These are phyloP conservation scores for Oeneis ivallda DNA, from an alignment of 2,888 invertebrate species.

Conservation along the genomic window DNA sequence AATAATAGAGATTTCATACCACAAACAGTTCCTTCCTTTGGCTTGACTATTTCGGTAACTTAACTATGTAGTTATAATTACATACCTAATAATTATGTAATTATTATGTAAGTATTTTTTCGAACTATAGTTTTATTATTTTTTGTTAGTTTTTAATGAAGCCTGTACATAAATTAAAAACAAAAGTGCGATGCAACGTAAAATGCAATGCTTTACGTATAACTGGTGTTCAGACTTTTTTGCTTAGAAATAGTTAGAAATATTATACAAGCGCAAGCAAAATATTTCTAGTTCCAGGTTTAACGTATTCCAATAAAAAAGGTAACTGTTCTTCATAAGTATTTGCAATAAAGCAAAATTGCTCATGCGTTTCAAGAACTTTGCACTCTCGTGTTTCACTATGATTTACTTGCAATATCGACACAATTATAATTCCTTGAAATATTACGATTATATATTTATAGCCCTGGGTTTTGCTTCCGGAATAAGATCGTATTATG, in stretches of 20 bases:
- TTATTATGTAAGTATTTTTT: no score
- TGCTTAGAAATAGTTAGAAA: neutral
- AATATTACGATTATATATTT: neutral
- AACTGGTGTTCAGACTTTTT: no score
- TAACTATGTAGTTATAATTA: no score
- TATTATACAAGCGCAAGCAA: neutral
- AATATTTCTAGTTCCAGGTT: neutral
- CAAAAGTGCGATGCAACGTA: no score
- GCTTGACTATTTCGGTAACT: neutral
- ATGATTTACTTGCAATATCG: neutral
- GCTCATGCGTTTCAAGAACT: conserved; percentile 29
- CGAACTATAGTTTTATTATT: no score
- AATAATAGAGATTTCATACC: conserved; percentile 48
- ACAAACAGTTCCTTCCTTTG: conserved; percentile 30
- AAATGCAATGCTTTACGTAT: no score
- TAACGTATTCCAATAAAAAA: conserved; percentile 17
- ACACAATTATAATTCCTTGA: neutral
- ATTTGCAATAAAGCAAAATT: conserved; percentile 17
- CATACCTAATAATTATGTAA: no score
- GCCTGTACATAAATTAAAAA: no score
- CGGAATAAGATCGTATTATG: no score
- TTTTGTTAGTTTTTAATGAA: no score
- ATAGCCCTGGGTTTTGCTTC: no score
- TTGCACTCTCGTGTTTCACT: conserved; percentile 5
- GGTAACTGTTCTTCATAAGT: neutral